Conservation (phyloP, 2,113 vertebrate species). For the Scatophagus argus region DNA sequence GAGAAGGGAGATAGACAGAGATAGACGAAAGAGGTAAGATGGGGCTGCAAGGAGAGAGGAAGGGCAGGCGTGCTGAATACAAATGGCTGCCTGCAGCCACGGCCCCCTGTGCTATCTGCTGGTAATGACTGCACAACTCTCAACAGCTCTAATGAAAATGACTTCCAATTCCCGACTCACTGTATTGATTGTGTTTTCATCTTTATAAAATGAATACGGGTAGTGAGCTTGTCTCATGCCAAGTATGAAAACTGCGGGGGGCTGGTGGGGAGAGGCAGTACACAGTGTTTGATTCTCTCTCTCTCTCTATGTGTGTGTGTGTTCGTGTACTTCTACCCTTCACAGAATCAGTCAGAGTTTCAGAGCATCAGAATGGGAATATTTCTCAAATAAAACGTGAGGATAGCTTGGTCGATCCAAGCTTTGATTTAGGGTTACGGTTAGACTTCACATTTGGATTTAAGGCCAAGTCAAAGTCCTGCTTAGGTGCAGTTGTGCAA, state of each 20-base stretch:
- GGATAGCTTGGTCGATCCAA: not conserved
- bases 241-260: conserved; percentile 57
- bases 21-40: conserved; percentile 60
- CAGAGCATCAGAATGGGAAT: conserved; percentile 9
- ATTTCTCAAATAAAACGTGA: not conserved
- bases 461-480: no score
- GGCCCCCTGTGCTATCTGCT: conserved; percentile 71
- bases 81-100: conserved; percentile 76
- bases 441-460: no score
- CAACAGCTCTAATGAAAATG: conserved; percentile 83
- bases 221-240: conserved; percentile 67
- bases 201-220: conserved; percentile 83
- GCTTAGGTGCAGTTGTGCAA: no score
- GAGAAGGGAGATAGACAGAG: conserved; percentile 50
- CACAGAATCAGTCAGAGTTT: conserved; percentile 36
- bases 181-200: conserved; percentile 86
- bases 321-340: conserved; percentile 35
- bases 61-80: conserved; percentile 80
- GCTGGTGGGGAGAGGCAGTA: conserved; percentile 4
- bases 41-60: conserved; percentile 72
- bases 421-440: conserved; percentile 7
- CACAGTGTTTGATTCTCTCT: conserved; percentile 19
- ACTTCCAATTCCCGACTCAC: conserved; percentile 84
- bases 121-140: conserved; percentile 83
- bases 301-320: conserved; percentile 1